Percentiles rank a stretch among this genome's conserved stretches.
Evolutionary conservation across 2,888 invertebrate genomes (phyloP).

Genomic region (Agrotis clavis): DNA sequence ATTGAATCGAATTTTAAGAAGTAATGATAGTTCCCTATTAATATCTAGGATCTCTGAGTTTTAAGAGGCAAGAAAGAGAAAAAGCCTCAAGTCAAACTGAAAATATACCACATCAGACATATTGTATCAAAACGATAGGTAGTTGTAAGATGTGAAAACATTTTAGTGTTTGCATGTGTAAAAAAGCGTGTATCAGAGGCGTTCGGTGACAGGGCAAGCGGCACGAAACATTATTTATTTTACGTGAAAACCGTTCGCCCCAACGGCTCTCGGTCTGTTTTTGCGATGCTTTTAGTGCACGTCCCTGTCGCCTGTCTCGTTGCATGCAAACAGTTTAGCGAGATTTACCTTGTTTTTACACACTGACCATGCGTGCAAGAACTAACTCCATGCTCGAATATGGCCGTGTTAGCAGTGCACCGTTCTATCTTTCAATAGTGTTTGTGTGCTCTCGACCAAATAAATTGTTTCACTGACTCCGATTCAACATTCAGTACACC

Average conservation of each 20-base stretch:
- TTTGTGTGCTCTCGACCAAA: slow-evolving; percentile 16
- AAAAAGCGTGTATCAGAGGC: slow-evolving; percentile 74
- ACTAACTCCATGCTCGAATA: slow-evolving; percentile 39
- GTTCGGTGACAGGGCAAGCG: slow-evolving; percentile 75
- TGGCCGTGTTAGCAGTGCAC: slow-evolving; percentile 9
- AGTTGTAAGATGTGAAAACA: slow-evolving; percentile 64
- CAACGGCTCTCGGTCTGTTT: slow-evolving; percentile 67
- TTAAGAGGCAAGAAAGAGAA: background rate
- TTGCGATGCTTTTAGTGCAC: slow-evolving; percentile 81
- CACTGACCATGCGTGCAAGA: slow-evolving; percentile 58
- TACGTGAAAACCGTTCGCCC: slow-evolving; percentile 76
- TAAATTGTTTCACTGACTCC: slow-evolving; percentile 13
- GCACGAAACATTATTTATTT: slow-evolving; percentile 89
- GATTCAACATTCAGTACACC: background rate
- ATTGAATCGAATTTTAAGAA: background rate
- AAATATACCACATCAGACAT: background rate
- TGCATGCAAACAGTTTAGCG: slow-evolving; percentile 87
- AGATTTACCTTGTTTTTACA: slow-evolving; percentile 74
- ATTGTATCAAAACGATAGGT: slow-evolving; percentile 24
- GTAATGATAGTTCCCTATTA: background rate
- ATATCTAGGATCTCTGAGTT: background rate
- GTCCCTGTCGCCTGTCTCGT: slow-evolving; percentile 70
- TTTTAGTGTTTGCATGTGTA: slow-evolving; percentile 69
- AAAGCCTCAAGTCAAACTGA: background rate
- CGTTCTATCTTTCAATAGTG: slow-evolving; percentile 9